Base-by-base conservation (phyloP, 2,888 invertebrate genomes). In the Nesidiocoris tenuis region DNA sequence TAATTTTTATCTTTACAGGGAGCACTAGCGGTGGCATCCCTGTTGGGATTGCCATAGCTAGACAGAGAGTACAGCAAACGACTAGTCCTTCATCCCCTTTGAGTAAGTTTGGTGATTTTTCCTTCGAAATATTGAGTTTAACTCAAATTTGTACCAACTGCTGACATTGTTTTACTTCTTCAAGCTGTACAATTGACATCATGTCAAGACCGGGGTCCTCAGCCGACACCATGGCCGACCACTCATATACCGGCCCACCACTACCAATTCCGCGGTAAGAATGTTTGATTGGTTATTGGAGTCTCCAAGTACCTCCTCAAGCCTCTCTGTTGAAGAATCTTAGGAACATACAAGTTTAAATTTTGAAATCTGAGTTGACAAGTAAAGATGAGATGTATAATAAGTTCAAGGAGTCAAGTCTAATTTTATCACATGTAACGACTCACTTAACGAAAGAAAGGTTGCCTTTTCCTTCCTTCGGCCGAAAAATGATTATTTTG, bases 11-110 rank as follows among this genome's bases (percentile, higher is more conserved):
- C 59, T 22, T 74, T 74, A 9, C 74, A 75, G 75, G 75, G 23
- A 75, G 61, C 57, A 67, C 65, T 61, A 75, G 66, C 66, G 79
- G 79, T 22, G 80, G 79, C 54, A 93, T 93, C 83, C 93, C 93
- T 80, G 91, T 94, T 80, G 93, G 93, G 77, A 93, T 94, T 80
- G 93, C 93, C 39, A 91, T 93, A 79, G 93, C 93, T 66, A 87
- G 93, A 79, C 93, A 93, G 83, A 87, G 93, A 81, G 87, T 89
- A 78, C 90, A 89, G 81, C 88, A 88, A 56, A 74, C 76, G 82
- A 74, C 76, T 82, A 80, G 82, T 79, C 82, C 83, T 82, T 82
- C 83, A 82, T 82, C 83, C 82, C 81, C 81, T 82, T n/a, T 83
- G 83, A 78, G 75, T 80, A 76, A 75, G 76, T 79, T 21, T 63